phyloP scores from a whole-genome alignment of 64 coral and sea anemone species.

The Trachythela sp. region DNA sequence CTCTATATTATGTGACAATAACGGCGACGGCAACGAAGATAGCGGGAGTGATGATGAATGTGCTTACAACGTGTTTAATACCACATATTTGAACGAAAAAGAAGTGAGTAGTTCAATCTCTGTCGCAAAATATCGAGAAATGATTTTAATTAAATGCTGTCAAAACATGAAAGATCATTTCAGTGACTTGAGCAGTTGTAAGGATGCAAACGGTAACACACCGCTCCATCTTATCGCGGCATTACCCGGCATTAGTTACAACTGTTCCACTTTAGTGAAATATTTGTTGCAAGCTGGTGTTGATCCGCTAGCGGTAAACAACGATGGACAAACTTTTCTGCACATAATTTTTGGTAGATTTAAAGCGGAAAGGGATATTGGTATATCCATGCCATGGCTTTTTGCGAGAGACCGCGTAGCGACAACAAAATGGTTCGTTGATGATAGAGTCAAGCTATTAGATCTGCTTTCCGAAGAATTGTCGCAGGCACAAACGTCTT shows the following conservation, averaged over 20 bases:
- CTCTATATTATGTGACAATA: no score
- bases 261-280: neutral
- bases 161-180: neutral
- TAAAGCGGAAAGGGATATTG: neutral
- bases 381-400: neutral
- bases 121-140: neutral
- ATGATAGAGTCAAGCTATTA: neutral
- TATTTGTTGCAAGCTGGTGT: neutral
- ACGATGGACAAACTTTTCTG: neutral
- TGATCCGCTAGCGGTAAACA: neutral
- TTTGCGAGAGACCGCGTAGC: neutral
- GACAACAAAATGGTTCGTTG: no score
- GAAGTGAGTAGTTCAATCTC: neutral
- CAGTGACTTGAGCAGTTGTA: neutral
- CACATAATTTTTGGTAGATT: neutral
- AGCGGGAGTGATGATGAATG: no score
- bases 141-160: neutral
- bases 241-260: neutral
- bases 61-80: no score
- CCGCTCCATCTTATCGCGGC: neutral
- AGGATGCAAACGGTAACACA: neutral
- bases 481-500: neutral
- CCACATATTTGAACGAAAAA: no score
- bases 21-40: no score
- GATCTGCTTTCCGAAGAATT: neutral